Evolutionary conservation across 2,888 invertebrate genomes (phyloP).

Genomic region (Patella pellucida): DNA sequence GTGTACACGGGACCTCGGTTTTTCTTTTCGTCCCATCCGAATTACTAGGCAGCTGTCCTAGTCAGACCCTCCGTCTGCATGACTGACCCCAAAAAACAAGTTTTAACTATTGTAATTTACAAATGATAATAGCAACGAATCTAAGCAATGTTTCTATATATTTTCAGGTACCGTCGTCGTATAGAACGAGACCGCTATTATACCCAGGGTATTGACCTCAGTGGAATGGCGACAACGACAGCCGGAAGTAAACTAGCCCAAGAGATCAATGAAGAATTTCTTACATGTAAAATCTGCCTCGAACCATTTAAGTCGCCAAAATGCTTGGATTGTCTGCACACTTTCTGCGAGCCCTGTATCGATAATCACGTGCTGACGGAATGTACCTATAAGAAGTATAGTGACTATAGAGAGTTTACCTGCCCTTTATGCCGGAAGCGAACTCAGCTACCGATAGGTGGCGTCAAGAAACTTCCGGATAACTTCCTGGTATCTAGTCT

Average conservation of each 20-base stretch:
- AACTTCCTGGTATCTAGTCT: slow-evolving; percentile 71
- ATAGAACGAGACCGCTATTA: slow-evolving; percentile 61
- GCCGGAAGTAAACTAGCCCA: slow-evolving; percentile 67
- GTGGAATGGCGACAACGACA: slow-evolving; percentile 46
- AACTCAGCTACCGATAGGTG: slow-evolving; percentile 71
- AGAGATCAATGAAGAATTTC: slow-evolving; percentile 71
- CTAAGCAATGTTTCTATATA: no score
- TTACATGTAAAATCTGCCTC: slow-evolving; percentile 71
- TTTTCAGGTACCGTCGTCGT: slow-evolving; percentile 21
- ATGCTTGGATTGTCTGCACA: slow-evolving; percentile 71
- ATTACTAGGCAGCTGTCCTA: no score
- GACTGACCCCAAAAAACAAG: no score
- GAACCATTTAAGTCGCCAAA: slow-evolving; percentile 70
- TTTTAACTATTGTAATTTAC: no score
- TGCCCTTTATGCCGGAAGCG: slow-evolving; percentile 72
- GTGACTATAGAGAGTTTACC: slow-evolving; percentile 71
- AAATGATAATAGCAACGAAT: no score
- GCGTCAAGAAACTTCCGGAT: slow-evolving; percentile 71
- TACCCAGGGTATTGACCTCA: slow-evolving; percentile 59
- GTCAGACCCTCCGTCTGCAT: no score
- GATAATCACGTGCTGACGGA: slow-evolving; percentile 70
- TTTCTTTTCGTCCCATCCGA: no score
- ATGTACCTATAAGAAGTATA: slow-evolving; percentile 71
- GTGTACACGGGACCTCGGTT: no score
- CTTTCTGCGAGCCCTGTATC: slow-evolving; percentile 71